phyloP scores from a whole-genome alignment of 2,888 invertebrate species.

The Erebia ligea region DNA sequence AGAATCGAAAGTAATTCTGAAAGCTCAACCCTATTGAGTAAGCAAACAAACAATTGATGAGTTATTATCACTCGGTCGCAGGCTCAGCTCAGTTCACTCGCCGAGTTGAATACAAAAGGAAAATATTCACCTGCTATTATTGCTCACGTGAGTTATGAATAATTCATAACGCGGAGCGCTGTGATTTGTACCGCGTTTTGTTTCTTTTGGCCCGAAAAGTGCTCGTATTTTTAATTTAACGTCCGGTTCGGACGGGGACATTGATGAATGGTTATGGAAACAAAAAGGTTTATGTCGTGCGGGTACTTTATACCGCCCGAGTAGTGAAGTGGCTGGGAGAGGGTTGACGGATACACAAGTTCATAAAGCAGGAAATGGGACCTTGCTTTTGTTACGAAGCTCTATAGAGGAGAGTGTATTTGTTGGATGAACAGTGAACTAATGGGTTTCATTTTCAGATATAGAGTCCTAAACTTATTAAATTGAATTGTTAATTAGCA shows the following conservation, averaged over 20 bases:
- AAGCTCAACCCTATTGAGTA: slow-evolving; percentile 29
- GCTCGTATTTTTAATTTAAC: slow-evolving; percentile 28
- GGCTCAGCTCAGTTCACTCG: slow-evolving; percentile 59
- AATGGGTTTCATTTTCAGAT: neutral
- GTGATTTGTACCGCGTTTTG: slow-evolving; percentile 67
- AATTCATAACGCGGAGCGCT: slow-evolving; percentile 58
- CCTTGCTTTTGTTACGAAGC: slow-evolving; percentile 23
- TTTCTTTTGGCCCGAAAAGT: slow-evolving; percentile 45
- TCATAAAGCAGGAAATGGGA: slow-evolving; percentile 34
- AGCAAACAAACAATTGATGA: slow-evolving; percentile 70
- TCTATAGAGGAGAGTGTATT: slow-evolving; percentile 1
- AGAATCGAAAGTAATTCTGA: neutral
- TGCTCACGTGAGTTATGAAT: slow-evolving; percentile 67
- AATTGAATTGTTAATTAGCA: too few species aligned
- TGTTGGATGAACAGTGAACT: slow-evolving; percentile 3
- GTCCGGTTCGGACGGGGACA: slow-evolving; percentile 29
- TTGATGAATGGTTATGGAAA: slow-evolving; percentile 38
- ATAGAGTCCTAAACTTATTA: too few species aligned
- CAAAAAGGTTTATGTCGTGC: slow-evolving; percentile 39
- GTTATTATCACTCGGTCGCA: slow-evolving; percentile 70
- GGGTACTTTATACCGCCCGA: slow-evolving; percentile 28
- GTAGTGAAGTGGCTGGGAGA: slow-evolving; percentile 27
- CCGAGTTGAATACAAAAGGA: slow-evolving; percentile 55
- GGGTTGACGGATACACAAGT: slow-evolving; percentile 38
- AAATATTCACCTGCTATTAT: slow-evolving; percentile 75